Evolutionary conservation across 2,888 invertebrate species (phyloP), one percentile per base, ranked within the genome.

Genomic region (Crioceris asparagi): DNA sequence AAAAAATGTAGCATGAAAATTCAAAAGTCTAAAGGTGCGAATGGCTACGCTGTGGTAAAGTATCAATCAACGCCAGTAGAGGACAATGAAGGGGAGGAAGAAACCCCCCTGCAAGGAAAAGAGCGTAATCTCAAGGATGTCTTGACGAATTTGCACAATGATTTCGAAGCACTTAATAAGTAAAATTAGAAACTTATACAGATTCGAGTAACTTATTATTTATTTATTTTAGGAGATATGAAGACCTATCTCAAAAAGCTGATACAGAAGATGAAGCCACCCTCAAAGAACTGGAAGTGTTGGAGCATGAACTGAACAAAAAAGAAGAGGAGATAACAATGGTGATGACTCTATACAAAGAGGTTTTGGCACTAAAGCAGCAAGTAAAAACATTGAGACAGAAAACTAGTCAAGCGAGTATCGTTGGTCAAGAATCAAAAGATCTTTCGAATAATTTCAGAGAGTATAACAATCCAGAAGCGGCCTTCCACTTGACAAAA

Each of bases 241-340:
- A 61, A 37, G 51, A 53, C 0, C 46, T 63, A 11, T 52, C 52
- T 2, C 48, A 53, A 34, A 51, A 51, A 40, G 48, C 44, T 15
- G 35, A 39, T 19, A 41, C 36, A 4, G 46, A 49, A 4, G 46
- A 49, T 4, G 46, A 47, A 6, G 51, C 48, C 10, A 38, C 49
- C 1, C 6, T 55, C n/a, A 53, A 55, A 26, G 53, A 62, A 44
- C 43, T 66, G 33, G 61, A 60, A 39, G 40, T 45, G 7, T 49
- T 65, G 44, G 66, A 66, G 41, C 49, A 48, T 18, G 55, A 61
- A 32, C 46, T 56, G 14, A 59, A 53, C 25, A 60, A 57, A 29
- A 66, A 65, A 45, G 65, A 66, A 46, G 60, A 62, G 35, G 66
- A 65, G 46, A 65, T 65, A 4, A 58, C 55, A 8, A 63, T 64